Evolutionary conservation across 1,140 invertebrate genomes (phyloP).

Genomic region (Drosophila virilis): DNA sequence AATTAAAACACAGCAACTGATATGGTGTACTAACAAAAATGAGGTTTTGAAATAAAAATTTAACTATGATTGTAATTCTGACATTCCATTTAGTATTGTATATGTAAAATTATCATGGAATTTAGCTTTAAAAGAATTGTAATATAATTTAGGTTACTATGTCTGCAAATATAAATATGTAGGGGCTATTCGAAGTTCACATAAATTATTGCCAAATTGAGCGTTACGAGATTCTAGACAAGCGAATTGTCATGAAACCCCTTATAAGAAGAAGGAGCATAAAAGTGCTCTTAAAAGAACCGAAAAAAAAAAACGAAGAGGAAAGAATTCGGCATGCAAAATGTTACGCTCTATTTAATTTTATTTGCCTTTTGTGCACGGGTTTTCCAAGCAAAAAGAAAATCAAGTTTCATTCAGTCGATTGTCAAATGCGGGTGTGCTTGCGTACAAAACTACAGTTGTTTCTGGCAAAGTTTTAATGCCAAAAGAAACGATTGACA

Average conservation of each 20-base stretch:
- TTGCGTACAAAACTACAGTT: background rate
- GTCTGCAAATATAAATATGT: no score
- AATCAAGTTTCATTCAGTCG: background rate
- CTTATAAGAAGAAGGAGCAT: background rate
- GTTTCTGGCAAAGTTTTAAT: background rate
- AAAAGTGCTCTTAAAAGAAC: background rate
- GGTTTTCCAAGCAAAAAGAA: slow-evolving; percentile 11
- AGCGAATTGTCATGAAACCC: background rate
- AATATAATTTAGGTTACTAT: no score
- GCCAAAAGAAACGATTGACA: no score
- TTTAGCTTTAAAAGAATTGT: background rate
- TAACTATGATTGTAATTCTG: background rate
- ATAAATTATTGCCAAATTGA: slow-evolving; percentile 15
- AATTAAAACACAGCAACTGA: slow-evolving; percentile 8
- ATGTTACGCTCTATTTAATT: slow-evolving; percentile 15
- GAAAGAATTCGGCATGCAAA: background rate
- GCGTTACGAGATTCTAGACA: slow-evolving; percentile 9
- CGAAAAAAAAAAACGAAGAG: background rate
- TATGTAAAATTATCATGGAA: no score
- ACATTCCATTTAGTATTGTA: no score
- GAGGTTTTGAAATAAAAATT: background rate
- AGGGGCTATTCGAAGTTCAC: background rate
- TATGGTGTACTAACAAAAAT: no score
- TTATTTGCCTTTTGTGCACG: slow-evolving; percentile 4
- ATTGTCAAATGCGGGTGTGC: background rate